Conservation (phyloP, 1,140 invertebrate genomes). For the Apolygus lucorum region DNA sequence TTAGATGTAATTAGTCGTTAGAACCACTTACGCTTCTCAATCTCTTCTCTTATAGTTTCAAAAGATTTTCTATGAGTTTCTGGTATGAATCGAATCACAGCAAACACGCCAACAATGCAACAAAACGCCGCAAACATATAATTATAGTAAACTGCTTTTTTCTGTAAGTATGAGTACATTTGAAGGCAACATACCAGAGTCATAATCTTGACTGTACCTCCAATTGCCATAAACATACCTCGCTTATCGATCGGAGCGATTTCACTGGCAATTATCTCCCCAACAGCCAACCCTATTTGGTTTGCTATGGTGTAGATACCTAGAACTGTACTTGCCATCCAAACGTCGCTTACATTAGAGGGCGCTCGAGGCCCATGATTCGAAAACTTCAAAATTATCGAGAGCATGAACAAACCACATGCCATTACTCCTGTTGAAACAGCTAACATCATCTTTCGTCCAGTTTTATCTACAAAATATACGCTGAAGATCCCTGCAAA, state of each 20-base stretch:
- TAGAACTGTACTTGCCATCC: not conserved
- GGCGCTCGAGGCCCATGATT: not conserved
- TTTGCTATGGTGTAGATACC: not conserved
- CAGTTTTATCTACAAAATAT: not conserved
- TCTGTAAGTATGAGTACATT: not conserved
- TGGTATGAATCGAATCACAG: not conserved
- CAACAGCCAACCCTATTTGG: not conserved
- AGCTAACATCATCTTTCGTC: not conserved
- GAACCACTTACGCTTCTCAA: no score
- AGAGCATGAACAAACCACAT: not conserved
- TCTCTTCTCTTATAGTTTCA: not conserved
- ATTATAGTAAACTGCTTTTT: not conserved
- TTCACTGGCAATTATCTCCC: not conserved
- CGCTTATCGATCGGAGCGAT: not conserved
- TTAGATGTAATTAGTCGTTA: no score
- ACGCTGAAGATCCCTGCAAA: not conserved
- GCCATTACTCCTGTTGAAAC: not conserved
- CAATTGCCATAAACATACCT: not conserved
- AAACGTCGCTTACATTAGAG: no score
- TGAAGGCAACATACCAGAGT: not conserved
- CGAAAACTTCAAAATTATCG: not conserved
- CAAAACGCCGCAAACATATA: not conserved
- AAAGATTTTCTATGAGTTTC: not conserved
- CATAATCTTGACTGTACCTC: not conserved
- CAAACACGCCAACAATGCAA: not conserved